Evolutionary conservation across 2,888 invertebrate species (phyloP), one percentile per base, ranked within the genome.

Genomic region (Volucella inflata): DNA sequence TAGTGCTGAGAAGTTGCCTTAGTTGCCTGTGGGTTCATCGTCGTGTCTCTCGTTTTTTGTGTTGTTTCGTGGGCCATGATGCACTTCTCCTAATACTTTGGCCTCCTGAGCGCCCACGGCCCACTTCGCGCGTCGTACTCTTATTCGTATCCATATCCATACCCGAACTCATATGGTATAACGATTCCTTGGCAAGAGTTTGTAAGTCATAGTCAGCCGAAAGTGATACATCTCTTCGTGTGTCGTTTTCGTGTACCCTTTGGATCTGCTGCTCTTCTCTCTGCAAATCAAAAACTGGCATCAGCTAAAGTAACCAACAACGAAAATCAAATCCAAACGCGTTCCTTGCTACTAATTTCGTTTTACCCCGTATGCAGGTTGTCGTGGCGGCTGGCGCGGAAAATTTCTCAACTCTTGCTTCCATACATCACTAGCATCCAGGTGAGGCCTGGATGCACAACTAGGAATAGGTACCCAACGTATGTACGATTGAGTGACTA

Each of bases 161-260:
- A 50, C 68, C 53, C 65, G n/a, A 50, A 51, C 36, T 44, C 50
- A 42, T 65, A 17, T n/a, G n/a, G n/a, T n/a, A n/a, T 55, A 21
- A 16, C 46, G 57, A 38, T 44, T 51, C 55, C 64, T 62, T 65
- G 74, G 48, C 57, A 21, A 68, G 53, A 79, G 74, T 85, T 71
- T 85, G 76, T 60, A 85, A 80, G 75, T 72, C 84, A 76, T 76
- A 80, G 75, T 72, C 57, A 64, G 51, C 59, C 70, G 36, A 84
- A 79, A 84, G 79, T 84, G 84, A 79, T 84, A 79, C 79, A 71
- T 84, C 79, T 67, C 67, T 78, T 30, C 74, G 78, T 80, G 80
- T 67, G 65, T 67, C 71, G 65, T 67, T 75, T 65, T 67, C 60
- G 57, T 76, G 67, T 80, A 72, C 62, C 30, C 70, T 76, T 76